Percentiles rank a stretch among this genome's conserved stretches.
These are phyloP conservation scores for Bujurquina vittata DNA, from an alignment of 2,113 vertebrate genomes.

Conservation along the genomic window DNA sequence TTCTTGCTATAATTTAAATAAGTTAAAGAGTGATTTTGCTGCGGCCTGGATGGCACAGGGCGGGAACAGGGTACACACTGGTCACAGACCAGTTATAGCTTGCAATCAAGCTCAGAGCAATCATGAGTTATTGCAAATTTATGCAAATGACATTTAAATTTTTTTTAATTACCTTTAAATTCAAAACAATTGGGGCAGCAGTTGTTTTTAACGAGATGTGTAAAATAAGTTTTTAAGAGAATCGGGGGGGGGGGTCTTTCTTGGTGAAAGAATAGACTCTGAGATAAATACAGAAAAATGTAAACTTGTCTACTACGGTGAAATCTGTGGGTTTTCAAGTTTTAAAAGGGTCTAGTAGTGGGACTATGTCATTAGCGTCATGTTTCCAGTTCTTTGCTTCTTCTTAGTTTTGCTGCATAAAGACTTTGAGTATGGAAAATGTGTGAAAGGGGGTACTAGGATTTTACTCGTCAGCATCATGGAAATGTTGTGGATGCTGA, in stretches of 20 bases:
- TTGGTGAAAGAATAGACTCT: neutral
- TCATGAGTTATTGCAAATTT: neutral
- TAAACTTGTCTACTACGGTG: neutral
- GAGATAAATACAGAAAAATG: neutral
- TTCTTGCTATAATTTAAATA: neutral
- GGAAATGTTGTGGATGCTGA: constrained; percentile 6
- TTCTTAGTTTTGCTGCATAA: neutral
- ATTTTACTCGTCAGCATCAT: neutral
- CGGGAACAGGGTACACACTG: neutral
- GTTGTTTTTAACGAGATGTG: too few species aligned
- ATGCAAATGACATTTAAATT: too few species aligned
- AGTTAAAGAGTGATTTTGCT: neutral
- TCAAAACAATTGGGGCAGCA: too few species aligned
- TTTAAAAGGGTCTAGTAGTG: neutral
- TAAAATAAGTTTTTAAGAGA: too few species aligned
- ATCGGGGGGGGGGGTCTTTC: too few species aligned
- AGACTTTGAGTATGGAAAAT: neutral
- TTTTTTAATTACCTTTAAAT: too few species aligned
- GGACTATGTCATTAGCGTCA: neutral
- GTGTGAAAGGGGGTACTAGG: neutral
- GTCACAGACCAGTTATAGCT: neutral
- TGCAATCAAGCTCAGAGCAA: neutral
- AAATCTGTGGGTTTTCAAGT: neutral
- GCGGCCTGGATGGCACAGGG: neutral
- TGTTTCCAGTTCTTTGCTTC: neutral